These are phyloP conservation scores for Catostomus latipinnis DNA, from an alignment of 2,797 vertebrate genomes.

Conservation along the genomic window DNA sequence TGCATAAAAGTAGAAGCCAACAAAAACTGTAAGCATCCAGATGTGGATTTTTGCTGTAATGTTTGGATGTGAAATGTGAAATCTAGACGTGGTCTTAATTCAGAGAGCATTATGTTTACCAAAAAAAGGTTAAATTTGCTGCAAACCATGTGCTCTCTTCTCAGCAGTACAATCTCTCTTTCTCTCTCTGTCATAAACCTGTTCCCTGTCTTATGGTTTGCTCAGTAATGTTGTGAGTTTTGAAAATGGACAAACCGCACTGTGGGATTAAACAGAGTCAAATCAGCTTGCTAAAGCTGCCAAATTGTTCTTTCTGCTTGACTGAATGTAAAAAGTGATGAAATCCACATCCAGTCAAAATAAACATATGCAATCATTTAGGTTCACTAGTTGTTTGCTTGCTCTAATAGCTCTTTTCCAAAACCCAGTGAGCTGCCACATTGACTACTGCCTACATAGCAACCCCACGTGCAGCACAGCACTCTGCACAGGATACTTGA, in stretches of 20 bases:
- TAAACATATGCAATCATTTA: background rate
- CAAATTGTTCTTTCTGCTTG: background rate
- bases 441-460: too few relatives aligned
- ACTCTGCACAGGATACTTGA: too few relatives aligned
- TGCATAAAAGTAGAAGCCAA: too few relatives aligned
- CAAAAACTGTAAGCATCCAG: too few relatives aligned
- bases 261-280: background rate
- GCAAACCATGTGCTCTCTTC: background rate
- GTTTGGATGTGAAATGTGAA: too few relatives aligned
- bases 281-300: background rate
- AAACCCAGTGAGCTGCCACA: too few relatives aligned
- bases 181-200: background rate
- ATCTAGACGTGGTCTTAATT: background rate
- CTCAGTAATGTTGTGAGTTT: background rate
- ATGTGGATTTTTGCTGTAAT: too few relatives aligned
- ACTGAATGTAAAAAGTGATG: background rate
- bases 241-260: background rate
- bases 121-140: background rate
- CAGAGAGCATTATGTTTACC: background rate
- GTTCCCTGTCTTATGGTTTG: background rate
- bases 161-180: background rate
- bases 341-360: background rate
- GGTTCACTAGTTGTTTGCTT: too few relatives aligned
- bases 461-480: too few relatives aligned
- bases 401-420: too few relatives aligned